phyloP scores from a whole-genome alignment of 2,797 vertebrate species.

The Pogonophryne albipinna region DNA sequence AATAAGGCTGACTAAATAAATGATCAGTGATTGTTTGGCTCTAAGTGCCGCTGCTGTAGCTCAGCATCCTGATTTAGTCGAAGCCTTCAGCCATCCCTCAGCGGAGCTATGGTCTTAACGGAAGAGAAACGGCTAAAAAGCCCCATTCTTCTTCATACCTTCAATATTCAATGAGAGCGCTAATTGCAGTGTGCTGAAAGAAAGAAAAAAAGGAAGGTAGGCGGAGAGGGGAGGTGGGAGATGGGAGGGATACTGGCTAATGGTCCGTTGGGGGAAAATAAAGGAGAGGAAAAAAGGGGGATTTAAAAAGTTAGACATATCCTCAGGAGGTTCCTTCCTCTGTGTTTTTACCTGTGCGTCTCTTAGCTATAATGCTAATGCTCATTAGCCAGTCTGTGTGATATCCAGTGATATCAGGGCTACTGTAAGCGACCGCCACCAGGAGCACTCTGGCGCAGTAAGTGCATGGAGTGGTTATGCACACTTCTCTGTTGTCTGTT shows the following conservation, averaged over 20 bases:
- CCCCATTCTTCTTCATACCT: slow-evolving; percentile 86
- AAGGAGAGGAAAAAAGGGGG: slow-evolving; percentile 69
- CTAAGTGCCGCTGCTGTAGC: slow-evolving; percentile 81
- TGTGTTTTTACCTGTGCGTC: slow-evolving; percentile 80
- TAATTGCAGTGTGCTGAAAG: slow-evolving; percentile 83
- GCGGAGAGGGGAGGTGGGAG: slow-evolving; percentile 52
- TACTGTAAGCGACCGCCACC: slow-evolving; percentile 74
- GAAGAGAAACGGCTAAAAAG: slow-evolving; percentile 86
- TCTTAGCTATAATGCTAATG: slow-evolving; percentile 83
- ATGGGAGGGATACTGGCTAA: slow-evolving; percentile 81
- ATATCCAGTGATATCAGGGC: slow-evolving; percentile 70
- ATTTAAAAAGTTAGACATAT: slow-evolving; percentile 84
- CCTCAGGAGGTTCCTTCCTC: slow-evolving; percentile 86
- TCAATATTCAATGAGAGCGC: slow-evolving; percentile 88
- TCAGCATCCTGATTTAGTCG: slow-evolving; percentile 83
- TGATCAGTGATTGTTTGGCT: slow-evolving; percentile 85
- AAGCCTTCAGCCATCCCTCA: slow-evolving; percentile 84
- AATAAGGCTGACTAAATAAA: slow-evolving; percentile 85
- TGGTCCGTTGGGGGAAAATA: slow-evolving; percentile 78
- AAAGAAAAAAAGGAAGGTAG: slow-evolving; percentile 60
- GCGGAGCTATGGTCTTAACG: slow-evolving; percentile 79
- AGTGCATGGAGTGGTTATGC: slow-evolving; percentile 62
- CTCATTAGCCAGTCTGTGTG: slow-evolving; percentile 88
- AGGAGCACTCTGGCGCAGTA: slow-evolving; percentile 67
- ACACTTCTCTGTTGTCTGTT: slow-evolving; percentile 60